phyloP scores from a whole-genome alignment of 1,140 invertebrate species.

The Euura saliciscinereae region DNA sequence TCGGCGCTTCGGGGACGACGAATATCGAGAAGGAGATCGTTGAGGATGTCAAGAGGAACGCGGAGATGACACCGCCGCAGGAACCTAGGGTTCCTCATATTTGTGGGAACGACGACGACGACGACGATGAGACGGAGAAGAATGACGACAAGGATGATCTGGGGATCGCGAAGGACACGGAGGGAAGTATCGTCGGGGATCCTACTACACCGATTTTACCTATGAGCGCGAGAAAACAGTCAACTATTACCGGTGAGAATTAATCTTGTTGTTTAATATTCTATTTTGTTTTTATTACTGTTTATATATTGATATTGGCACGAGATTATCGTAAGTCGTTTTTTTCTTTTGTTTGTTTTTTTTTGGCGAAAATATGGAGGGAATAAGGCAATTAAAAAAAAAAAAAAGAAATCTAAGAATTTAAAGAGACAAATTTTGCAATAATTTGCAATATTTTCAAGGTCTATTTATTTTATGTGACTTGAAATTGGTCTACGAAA shows the following conservation, averaged over 20 bases:
- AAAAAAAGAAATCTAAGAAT: no score
- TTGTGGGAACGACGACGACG: conserved; percentile 40
- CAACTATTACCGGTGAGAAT: conserved; percentile 52
- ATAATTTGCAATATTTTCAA: no score
- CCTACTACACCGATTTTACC: conserved; percentile 43
- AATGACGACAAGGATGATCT: conserved; percentile 25
- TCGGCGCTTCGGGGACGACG: conserved; percentile 27
- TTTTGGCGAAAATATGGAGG: no score
- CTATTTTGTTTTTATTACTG: no score
- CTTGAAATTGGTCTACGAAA: no score
- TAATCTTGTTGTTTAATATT: background rate
- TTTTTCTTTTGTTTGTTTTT: no score
- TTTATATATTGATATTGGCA: no score
- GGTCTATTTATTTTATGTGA: no score
- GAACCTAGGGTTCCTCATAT: conserved; percentile 47
- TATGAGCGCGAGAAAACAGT: conserved; percentile 44
- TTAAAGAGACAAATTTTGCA: no score
- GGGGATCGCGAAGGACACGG: no score
- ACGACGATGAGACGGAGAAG: conserved; percentile 33
- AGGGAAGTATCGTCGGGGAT: conserved; percentile 20
- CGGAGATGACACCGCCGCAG: conserved; percentile 52
- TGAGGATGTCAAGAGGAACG: conserved; percentile 10
- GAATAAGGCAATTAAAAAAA: no score
- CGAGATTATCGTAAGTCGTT: no score
- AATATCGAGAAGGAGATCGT: conserved; percentile 14